Base-by-base conservation (phyloP, 2,888 invertebrate species). In the Polietes domitor region DNA sequence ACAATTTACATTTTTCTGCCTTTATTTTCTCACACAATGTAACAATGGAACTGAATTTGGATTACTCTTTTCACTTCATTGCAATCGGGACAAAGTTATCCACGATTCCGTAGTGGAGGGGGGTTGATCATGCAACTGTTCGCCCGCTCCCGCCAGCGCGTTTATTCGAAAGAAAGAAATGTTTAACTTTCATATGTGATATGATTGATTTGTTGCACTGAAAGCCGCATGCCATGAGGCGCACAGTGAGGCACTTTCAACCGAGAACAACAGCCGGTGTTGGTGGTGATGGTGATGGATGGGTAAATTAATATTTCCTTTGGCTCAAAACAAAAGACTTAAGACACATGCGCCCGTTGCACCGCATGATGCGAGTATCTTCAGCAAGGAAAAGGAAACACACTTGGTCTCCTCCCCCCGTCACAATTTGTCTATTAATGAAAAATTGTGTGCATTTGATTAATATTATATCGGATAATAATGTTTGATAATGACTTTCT, bases 181-280 rank as follows among this genome's bases (percentile, higher is more conserved):
- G 19, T 32, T 21, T 12, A 4, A 43, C 68, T 68, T 68, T 68
- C 68, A 41, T 68, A 43, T 24, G 24, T 43, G 68, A 41, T 43
- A 68, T 68, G 68, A 41, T 68, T 68, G 68, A 68, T 68, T 68
- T 68, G 68, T 68, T 41, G 41, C 68, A 68, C 24, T 43, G 12
- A 41, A 41, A 43, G 41, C 26, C 68, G 17, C 7, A 37, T 7
- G 37, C 12, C 10, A 37, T 9, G 12, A 1, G 9, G 37, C 37
- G 37, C 37, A 37, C 68, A 68, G n/a, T 58, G n/a, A 43, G 19
- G 43, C 68, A 68, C 15, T 15, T 19, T 41, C 68, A 41, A n/a
- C 37, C 5, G 32, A 41, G 41, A 12, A 32, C 32, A 37, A 47
- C 6, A 3, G 37, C 10, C n/a, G 32, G 32, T 9, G 55, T n/a